Evolutionary conservation across 2,113 vertebrate species (phyloP), one percentile per base, ranked within the genome.

Genomic region (Galbula dea): DNA sequence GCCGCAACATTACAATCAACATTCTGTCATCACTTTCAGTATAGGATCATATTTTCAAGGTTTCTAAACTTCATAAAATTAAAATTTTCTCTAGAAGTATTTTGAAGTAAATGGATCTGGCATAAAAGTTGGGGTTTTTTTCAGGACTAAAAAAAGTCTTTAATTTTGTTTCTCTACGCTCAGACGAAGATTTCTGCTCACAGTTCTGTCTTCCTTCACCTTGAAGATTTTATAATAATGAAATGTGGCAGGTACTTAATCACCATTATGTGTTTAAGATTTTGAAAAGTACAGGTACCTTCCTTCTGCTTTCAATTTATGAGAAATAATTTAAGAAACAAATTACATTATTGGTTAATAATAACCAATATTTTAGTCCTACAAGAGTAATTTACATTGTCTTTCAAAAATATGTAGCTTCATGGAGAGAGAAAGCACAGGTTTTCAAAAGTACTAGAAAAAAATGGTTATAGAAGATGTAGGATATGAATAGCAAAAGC

Each of bases 1-100:
- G 54, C 45, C 63, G 80, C 55, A 92, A 62, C 54, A 77, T 43
- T 36, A 23, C 68, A 88, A 83, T 90, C 71, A 94, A 83, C 59
- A 26, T 78, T 83, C 79, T 94, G 63, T 92, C 92, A 91, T 83
- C 80, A 82, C 63, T 89, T 86, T 19, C n/a, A 78, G 51, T 84
- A 76, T 3, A 62, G 36, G 15, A 55, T 83, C 23, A 12, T 32
- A 75, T 62, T 94, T 94, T 63, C 48, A 81, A 86, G 29, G 36
- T 87, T 90, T 85, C 5, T 39, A 83, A 71, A 15, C 11, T 92
- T 72, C 37, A 72, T 29, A 82, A 75, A 58, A 65, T 48, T 32
- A 66, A 81, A 69, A 51, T 58, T 36, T 75, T 90, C 11, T 63
- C 15, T 30, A 54, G 6, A 89, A 55, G 8, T 24, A 52, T 74